Base-by-base conservation (phyloP, 2,888 invertebrate genomes). In the Formica aserva region DNA sequence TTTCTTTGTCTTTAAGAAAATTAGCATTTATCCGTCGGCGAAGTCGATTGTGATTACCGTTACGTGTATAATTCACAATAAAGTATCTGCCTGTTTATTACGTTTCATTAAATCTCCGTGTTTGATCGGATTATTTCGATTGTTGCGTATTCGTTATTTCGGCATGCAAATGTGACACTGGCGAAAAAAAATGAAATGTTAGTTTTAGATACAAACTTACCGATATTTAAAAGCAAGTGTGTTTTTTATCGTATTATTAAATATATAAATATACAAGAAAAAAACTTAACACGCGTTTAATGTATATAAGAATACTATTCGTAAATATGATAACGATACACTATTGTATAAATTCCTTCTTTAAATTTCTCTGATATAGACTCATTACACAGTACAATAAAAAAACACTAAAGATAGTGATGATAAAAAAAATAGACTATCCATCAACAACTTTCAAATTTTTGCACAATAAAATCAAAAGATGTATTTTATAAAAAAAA, bases 1-100 rank as follows among this genome's bases (percentile, higher is more conserved):
- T 84, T 60, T 60, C 29, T 80, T 81, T 81, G 45, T 75, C 63
- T 22, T 41, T 66, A 41, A 78, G 35, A 52, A 76, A 85, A 71
- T 84, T 76, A 57, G 66, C 76, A 66, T 57, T 67, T 22, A 35
- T 63, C 35, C 76, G 29, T 29, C 52, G 52, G n/a, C 6, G 45
- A 5, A 41, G 26, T 22, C 18, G 38, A 80, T 71, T 32, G 22
- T 13, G 41, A 60, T 80, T 55, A 35, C 9, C 26, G 35, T 62
- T n/a, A 32, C 22, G n/a, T 57, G 52, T 26, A 77, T 76, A 76
- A 63, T 55, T 52, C 52, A 77, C 41, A 32, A 57, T 22, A 48
- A 52, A n/a, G 22, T 18, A 29, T 18, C 48, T 9, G 57, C 26
- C 6, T n/a, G 48, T 26, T 63, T 29, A 75, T 75, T 62, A 62